Conservation (phyloP, 2,113 vertebrate species). For the Isurus oxyrinchus region DNA sequence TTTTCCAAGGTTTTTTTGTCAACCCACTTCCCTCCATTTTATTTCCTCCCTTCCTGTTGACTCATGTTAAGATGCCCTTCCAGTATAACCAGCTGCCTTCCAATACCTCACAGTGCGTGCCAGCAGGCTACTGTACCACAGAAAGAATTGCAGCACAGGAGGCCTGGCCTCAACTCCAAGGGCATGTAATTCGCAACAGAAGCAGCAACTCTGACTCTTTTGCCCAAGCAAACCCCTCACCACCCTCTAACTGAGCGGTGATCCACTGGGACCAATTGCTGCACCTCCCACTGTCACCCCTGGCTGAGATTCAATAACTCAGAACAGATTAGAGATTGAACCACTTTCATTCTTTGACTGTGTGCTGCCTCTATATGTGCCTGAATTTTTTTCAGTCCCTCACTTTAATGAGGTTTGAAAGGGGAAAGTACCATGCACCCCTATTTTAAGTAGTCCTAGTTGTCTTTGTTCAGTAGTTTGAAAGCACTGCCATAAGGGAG, state of each 20-base stretch:
- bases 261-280: background rate
- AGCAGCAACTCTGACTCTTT: background rate
- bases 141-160: background rate
- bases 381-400: background rate
- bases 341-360: background rate
- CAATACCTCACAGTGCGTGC: background rate
- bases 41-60: background rate
- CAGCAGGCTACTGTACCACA: background rate
- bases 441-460: background rate
- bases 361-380: background rate
- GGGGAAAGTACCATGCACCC: background rate
- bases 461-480: background rate
- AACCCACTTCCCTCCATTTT: background rate
- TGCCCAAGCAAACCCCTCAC: background rate
- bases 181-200: background rate
- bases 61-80: background rate
- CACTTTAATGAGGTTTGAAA: background rate
- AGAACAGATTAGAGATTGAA: background rate
- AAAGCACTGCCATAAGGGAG: background rate
- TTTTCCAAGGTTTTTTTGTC: background rate
- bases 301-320: background rate
- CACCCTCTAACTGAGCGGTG: background rate
- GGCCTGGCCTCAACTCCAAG: background rate
- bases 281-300: background rate
- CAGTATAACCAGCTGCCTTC: background rate